Conservation (phyloP, 2,113 vertebrate genomes). For the Picathartes gymnocephalus region DNA sequence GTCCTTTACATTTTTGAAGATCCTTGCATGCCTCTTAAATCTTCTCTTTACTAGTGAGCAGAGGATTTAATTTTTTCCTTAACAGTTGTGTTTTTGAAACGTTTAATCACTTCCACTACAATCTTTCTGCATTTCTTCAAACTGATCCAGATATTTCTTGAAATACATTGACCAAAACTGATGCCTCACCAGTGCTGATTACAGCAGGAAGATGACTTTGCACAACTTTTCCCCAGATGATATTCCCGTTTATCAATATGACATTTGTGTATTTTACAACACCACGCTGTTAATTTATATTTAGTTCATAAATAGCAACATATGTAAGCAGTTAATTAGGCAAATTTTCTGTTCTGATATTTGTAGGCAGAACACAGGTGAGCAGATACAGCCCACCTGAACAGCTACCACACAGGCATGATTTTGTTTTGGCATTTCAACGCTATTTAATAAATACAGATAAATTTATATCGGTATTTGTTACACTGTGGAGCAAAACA, state of each 20-base stretch:
- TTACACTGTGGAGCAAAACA: neutral
- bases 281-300: fast-evolving
- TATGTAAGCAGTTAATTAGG: neutral
- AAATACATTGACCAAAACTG: neutral
- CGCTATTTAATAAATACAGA: neutral
- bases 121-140: neutral
- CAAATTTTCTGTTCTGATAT: neutral
- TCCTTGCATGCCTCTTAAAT: neutral
- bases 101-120: neutral
- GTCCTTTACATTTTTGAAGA: neutral
- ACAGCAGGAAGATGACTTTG: neutral
- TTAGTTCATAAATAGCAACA: neutral
- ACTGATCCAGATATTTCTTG: neutral
- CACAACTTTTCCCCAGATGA: neutral
- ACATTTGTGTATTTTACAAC: neutral
- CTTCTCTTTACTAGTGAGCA: neutral
- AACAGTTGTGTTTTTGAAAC: neutral
- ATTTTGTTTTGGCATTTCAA: neutral
- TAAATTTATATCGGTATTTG: neutral
- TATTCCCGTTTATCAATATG: neutral
- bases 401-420: neutral
- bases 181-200: neutral
- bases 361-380: neutral
- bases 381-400: neutral
- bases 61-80: neutral